phyloP scores from a whole-genome alignment of 2,113 vertebrate species.

The Corvus hawaiiensis region DNA sequence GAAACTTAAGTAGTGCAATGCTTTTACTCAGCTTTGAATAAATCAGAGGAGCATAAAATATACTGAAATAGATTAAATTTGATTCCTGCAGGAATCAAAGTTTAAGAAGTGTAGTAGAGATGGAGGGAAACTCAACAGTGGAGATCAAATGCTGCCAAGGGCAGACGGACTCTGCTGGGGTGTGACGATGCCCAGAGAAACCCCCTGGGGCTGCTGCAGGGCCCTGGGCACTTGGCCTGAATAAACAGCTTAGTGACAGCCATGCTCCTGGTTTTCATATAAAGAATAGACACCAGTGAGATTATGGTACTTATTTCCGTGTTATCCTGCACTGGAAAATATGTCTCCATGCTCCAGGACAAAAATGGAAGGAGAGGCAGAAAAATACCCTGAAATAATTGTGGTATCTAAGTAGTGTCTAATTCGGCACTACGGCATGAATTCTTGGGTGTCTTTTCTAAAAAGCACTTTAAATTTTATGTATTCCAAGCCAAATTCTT shows the following conservation, averaged over 20 bases:
- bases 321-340: background rate
- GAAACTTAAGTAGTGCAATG: background rate
- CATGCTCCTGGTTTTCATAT: background rate
- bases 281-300: background rate
- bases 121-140: background rate
- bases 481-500: background rate
- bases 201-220: background rate
- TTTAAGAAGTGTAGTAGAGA: background rate
- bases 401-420: background rate
- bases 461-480: background rate
- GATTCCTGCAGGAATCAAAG: slow-evolving; percentile 8
- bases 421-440: background rate
- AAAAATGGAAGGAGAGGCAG: background rate
- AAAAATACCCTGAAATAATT: background rate
- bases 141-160: background rate
- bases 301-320: background rate
- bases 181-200: accelerated
- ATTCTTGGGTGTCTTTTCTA: background rate
- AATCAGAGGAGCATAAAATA: slow-evolving; percentile 19
- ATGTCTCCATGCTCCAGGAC: background rate
- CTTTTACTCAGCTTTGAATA: slow-evolving; percentile 29
- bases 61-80: slow-evolving; percentile 45
- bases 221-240: background rate
- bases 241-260: background rate
- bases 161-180: background rate